Evolutionary conservation across 2,113 vertebrate genomes (phyloP).

Genomic region (Zootoca vivipara): DNA sequence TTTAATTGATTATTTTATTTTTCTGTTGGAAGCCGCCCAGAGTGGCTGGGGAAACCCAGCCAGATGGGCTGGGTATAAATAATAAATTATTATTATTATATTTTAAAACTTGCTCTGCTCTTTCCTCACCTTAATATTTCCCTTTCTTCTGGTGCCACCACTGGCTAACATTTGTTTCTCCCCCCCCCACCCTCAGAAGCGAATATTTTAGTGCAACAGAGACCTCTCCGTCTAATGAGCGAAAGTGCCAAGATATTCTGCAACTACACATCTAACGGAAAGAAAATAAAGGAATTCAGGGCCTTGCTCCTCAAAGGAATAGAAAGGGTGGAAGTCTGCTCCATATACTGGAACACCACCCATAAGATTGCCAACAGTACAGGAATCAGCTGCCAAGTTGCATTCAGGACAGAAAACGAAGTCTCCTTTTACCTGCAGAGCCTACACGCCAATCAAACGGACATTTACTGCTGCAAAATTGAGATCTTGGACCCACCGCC

Average conservation of each 20-base stretch:
- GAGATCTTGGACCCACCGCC: slow-evolving; percentile 78
- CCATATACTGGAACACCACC: slow-evolving; percentile 66
- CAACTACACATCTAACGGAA: slow-evolving; percentile 73
- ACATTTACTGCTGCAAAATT: slow-evolving; percentile 82
- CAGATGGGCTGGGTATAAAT: too few species aligned
- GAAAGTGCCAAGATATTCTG: slow-evolving; percentile 68
- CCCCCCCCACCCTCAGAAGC: slow-evolving; percentile 58
- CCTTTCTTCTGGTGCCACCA: not conserved
- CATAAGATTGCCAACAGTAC: slow-evolving; percentile 19
- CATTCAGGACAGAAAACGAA: slow-evolving; percentile 43
- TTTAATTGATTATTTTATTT: too few species aligned
- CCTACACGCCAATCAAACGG: slow-evolving; percentile 74
- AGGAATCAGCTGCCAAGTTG: slow-evolving; percentile 66
- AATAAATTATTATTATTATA: too few species aligned
- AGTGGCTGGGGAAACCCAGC: too few species aligned
- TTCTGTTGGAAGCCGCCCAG: too few species aligned
- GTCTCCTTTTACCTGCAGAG: slow-evolving; percentile 73
- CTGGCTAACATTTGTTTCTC: not conserved
- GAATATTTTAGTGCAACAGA: slow-evolving; percentile 76
- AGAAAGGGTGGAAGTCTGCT: slow-evolving; percentile 70
- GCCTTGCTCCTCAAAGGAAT: slow-evolving; percentile 74
- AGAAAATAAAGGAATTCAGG: slow-evolving; percentile 67
- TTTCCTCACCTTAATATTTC: not conserved
- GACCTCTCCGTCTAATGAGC: slow-evolving; percentile 56
- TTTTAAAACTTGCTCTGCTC: not conserved